phyloP scores from a whole-genome alignment of 2,888 invertebrate species.

The Orgyia antiqua region DNA sequence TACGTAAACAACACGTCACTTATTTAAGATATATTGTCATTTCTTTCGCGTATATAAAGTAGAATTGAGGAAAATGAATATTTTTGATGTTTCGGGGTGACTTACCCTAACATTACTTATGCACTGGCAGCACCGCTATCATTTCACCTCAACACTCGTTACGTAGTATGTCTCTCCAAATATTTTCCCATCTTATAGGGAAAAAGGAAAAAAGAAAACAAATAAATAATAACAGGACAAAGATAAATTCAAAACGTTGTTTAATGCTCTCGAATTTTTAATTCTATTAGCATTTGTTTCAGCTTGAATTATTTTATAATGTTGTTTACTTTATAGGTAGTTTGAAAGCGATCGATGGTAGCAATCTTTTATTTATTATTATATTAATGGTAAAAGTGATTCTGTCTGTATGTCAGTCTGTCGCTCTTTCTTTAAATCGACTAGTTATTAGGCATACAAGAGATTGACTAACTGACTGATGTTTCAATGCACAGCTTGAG shows the following conservation, averaged over 20 bases:
- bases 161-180: constrained; percentile 1
- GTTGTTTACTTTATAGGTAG: too few species aligned
- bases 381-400: too few species aligned
- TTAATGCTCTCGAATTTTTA: neutral
- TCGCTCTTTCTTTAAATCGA: too few species aligned
- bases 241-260: neutral
- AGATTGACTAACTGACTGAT: too few species aligned
- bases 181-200: neutral
- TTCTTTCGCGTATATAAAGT: neutral
- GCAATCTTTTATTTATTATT: too few species aligned
- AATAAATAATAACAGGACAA: constrained; percentile 1
- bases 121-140: neutral
- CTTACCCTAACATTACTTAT: constrained; percentile 3
- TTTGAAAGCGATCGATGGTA: too few species aligned
- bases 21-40: too few species aligned
- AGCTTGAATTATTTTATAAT: too few species aligned
- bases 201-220: constrained; percentile 3
- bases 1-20: too few species aligned
- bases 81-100: constrained; percentile 3
- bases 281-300: neutral
- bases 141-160: neutral
- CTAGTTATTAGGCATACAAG: too few species aligned
- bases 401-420: too few species aligned
- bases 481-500: too few species aligned
- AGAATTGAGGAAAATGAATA: constrained; percentile 3